Evolutionary conservation across 64 coral and sea anemone species (phyloP).

Genomic region (Porites australiensis): DNA sequence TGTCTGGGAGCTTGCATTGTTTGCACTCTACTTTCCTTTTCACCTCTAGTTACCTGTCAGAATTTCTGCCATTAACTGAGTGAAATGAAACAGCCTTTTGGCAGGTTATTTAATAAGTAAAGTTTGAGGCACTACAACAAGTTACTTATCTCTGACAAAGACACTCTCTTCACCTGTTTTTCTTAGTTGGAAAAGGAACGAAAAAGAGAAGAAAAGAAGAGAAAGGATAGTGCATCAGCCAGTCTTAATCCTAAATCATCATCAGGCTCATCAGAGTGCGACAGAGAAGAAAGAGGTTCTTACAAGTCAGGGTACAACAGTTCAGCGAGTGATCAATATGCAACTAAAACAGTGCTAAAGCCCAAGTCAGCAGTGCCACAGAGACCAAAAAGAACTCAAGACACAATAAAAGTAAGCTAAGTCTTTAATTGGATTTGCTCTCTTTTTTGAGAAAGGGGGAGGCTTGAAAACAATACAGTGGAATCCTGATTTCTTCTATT

Average conservation of each 20-base stretch:
- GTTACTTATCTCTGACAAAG: too few species aligned
- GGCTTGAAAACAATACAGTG: too few species aligned
- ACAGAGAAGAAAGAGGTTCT: conserved; percentile 47
- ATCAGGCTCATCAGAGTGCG: background rate
- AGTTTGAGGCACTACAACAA: too few species aligned
- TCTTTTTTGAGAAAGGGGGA: background rate
- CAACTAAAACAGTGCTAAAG: conserved; percentile 81
- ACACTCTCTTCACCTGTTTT: background rate
- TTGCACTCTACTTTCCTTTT: too few species aligned
- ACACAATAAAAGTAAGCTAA: conserved; percentile 82
- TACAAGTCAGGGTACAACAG: conserved; percentile 92
- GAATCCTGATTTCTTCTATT: too few species aligned
- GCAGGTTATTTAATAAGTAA: too few species aligned
- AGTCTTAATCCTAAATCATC: conserved; percentile 1
- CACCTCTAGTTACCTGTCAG: too few species aligned
- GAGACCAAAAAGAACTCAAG: conserved; percentile 67
- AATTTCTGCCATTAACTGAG: too few species aligned
- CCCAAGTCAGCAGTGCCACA: conserved; percentile 30
- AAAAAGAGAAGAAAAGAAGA: conserved; percentile 53
- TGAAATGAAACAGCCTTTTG: too few species aligned
- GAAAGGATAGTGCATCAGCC: conserved; percentile 54
- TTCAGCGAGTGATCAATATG: conserved; percentile 84
- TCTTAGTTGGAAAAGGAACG: conserved; percentile 15
- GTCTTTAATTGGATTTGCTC: background rate
- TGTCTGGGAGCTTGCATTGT: too few species aligned